phyloP scores from a whole-genome alignment of 2,797 vertebrate genomes.

The Smutsia gigantea region DNA sequence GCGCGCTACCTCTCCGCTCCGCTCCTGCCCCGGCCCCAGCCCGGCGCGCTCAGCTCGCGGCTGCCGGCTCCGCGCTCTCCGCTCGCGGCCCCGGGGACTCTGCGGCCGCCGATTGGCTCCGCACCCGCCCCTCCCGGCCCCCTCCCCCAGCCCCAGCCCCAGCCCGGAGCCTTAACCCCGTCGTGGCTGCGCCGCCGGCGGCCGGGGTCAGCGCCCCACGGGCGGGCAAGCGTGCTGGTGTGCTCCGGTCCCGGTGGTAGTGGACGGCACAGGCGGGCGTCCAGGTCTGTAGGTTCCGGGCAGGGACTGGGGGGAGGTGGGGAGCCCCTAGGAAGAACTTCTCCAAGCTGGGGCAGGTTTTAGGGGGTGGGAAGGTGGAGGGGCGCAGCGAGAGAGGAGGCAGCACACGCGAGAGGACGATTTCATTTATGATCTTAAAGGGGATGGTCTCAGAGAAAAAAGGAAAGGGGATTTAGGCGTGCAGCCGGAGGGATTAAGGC shows the following conservation, averaged over 20 bases:
- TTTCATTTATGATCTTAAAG: background rate
- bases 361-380: background rate
- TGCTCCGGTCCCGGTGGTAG: background rate
- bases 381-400: background rate
- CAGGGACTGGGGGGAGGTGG: background rate
- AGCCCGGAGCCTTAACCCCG: conserved; percentile 73
- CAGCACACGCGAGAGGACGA: background rate
- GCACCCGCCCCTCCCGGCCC: conserved; percentile 60
- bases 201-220: background rate
- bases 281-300: background rate
- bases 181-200: conserved; percentile 57
- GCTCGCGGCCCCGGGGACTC: conserved; percentile 59
- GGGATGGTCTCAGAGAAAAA: background rate
- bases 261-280: rapidly evolving
- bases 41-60: conserved; percentile 48
- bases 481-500: conserved; percentile 54
- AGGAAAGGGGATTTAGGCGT: background rate
- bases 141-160: background rate
- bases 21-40: conserved; percentile 69
- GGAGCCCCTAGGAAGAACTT: conserved; percentile 36
- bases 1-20: conserved; percentile 64
- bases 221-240: background rate
- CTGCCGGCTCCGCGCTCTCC: conserved; percentile 20
- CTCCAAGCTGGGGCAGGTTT: background rate
- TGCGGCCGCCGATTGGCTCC: conserved; percentile 66